Evolutionary conservation across 1,140 invertebrate species (phyloP).

Genomic region (Pygmarrhopalites habei): DNA sequence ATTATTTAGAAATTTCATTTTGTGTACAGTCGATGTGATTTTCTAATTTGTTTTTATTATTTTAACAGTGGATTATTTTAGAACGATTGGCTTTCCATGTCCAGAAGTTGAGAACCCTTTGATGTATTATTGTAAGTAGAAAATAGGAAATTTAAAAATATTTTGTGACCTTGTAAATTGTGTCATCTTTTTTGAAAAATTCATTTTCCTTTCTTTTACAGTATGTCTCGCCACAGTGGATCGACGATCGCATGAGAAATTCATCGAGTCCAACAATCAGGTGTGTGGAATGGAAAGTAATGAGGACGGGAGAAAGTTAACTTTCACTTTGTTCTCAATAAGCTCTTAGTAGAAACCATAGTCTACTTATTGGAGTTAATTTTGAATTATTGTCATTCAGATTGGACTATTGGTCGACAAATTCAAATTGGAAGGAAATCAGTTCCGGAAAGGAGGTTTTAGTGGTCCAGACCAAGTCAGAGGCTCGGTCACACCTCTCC

Average conservation of each 20-base stretch:
- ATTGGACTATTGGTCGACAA: conserved; percentile 84
- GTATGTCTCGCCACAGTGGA: conserved; percentile 86
- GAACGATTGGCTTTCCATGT: conserved; percentile 83
- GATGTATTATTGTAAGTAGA: conserved; percentile 80
- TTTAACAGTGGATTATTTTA: conserved; percentile 90
- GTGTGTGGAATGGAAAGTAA: too few species aligned
- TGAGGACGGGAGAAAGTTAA: too few species aligned
- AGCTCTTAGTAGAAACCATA: too few species aligned
- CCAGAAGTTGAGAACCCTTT: conserved; percentile 84
- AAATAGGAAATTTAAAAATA: too few species aligned
- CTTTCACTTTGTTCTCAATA: too few species aligned
- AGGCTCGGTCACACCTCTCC: conserved; percentile 49
- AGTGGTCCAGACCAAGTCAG: conserved; percentile 34
- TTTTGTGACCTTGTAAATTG: too few species aligned
- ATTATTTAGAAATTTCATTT: too few species aligned
- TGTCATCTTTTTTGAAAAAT: too few species aligned
- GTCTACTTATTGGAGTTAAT: too few species aligned
- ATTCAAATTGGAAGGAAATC: conserved; percentile 71
- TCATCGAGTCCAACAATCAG: conserved; percentile 85
- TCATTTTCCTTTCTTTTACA: conserved; percentile 19
- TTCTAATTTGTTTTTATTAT: too few species aligned
- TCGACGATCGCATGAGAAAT: conserved; percentile 73
- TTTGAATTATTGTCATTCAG: too few species aligned
- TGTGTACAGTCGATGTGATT: too few species aligned
- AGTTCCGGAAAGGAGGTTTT: conserved; percentile 54